phyloP scores from a whole-genome alignment of 2,797 vertebrate species.

The Tarsius wallacei region DNA sequence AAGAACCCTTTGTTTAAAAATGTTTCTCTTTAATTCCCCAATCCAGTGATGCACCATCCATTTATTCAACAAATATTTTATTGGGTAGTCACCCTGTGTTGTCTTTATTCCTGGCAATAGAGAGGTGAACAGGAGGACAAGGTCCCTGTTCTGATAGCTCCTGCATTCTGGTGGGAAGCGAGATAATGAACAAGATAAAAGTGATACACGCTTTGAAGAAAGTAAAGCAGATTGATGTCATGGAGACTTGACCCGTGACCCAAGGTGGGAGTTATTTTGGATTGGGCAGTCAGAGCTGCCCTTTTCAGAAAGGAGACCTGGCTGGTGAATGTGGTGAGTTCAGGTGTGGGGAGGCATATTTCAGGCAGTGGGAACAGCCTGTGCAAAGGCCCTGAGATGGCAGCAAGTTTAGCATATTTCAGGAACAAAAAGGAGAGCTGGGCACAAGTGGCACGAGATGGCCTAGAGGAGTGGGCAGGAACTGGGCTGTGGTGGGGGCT shows the following conservation, averaged over 20 bases:
- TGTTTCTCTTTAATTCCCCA: background rate
- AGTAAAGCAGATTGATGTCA: constrained; percentile 12
- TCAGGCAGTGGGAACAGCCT: background rate
- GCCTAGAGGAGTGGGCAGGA: background rate
- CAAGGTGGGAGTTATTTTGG: background rate
- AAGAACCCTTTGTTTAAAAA: constrained; percentile 1
- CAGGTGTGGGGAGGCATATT: background rate
- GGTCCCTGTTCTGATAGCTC: background rate
- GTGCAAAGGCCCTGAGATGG: background rate
- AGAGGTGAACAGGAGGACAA: background rate
- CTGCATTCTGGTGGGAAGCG: background rate
- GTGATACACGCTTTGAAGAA: background rate
- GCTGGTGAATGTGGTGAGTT: background rate
- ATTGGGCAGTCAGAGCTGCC: background rate
- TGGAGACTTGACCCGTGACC: background rate
- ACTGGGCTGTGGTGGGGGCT: background rate
- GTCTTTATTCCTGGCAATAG: constrained; percentile 23
- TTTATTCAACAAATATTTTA: background rate
- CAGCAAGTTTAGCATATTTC: background rate
- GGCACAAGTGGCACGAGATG: background rate
- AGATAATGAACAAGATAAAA: background rate
- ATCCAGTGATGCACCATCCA: background rate
- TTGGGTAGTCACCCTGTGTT: background rate
- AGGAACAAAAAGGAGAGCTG: background rate
- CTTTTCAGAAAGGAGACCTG: background rate